Percentiles rank a stretch among this genome's conserved stretches.
Conservation (phyloP, 2,113 vertebrate genomes). For the Lasiurus cinereus region DNA sequence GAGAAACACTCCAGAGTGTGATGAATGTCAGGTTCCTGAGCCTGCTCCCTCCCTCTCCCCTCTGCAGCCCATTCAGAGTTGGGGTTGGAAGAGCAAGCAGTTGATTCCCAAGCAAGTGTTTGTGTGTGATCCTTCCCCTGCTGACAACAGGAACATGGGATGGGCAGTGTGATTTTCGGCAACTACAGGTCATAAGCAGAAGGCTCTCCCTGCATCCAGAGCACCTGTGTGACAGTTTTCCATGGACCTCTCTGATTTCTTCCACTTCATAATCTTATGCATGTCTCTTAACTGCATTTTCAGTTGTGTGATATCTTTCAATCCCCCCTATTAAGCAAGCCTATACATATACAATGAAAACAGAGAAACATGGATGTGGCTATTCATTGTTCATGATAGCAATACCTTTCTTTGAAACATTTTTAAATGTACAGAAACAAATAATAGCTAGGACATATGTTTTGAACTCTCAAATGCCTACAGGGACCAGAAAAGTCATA, state of each 20-base stretch:
- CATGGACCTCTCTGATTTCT: not conserved
- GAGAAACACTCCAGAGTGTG: not conserved
- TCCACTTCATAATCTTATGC: not conserved
- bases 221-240: not conserved
- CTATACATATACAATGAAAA: not conserved
- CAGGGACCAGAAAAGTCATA: not conserved
- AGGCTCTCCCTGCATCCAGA: not conserved
- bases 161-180: not conserved
- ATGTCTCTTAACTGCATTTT: not conserved
- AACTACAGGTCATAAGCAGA: not conserved
- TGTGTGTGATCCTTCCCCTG: not conserved
- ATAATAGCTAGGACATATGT: not conserved
- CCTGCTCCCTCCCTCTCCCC: not conserved
- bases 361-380: not conserved
- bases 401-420: not conserved
- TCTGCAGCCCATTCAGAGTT: not conserved
- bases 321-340: not conserved
- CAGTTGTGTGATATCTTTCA: fast-evolving
- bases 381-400: not conserved
- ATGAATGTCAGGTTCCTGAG: not conserved
- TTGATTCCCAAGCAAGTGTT: fast-evolving
- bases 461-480: not conserved
- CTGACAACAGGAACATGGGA: not conserved
- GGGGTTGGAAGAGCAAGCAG: not conserved
- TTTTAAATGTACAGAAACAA: not conserved